These are phyloP conservation scores for Cheilosia variabilis DNA, from an alignment of 2,888 invertebrate species.

Conservation along the genomic window DNA sequence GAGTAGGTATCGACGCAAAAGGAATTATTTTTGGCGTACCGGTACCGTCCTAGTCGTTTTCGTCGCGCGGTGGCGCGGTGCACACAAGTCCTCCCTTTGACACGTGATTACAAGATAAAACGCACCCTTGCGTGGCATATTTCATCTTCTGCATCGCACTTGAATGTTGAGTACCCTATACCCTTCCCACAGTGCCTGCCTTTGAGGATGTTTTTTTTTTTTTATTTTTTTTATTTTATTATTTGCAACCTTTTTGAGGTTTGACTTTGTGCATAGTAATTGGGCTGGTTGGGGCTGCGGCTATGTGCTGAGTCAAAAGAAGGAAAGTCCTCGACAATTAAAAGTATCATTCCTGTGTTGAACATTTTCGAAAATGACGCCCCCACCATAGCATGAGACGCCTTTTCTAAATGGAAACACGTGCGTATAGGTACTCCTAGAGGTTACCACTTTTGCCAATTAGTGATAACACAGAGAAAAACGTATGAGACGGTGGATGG, in stretches of 20 bases:
- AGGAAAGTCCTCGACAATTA: constrained; percentile 48
- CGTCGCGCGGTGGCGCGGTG: constrained; percentile 9
- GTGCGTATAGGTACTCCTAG: constrained; percentile 10
- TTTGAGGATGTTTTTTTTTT: background rate
- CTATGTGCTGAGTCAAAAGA: background rate
- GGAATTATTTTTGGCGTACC: background rate
- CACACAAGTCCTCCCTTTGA: constrained; percentile 32
- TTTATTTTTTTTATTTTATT: background rate
- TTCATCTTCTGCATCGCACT: constrained; percentile 57
- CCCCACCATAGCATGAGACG: background rate
- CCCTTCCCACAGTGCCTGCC: background rate
- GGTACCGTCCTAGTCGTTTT: background rate
- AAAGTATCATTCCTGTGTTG: constrained; percentile 36
- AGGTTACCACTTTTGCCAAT: constrained; percentile 39
- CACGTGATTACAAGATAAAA: constrained; percentile 58
- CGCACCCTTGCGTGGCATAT: constrained; percentile 60
- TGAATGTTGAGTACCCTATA: constrained; percentile 19
- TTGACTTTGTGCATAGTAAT: constrained; percentile 40
- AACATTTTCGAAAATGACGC: constrained; percentile 17
- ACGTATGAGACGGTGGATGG: constrained; percentile 2
- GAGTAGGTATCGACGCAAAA: background rate
- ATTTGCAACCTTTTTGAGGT: constrained; percentile 30
- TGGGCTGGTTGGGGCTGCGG: constrained; percentile 2
- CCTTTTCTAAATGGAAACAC: constrained; percentile 29
- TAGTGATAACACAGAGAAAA: constrained; percentile 15